Percentiles rank a stretch among this genome's conserved stretches.
phyloP scores from a whole-genome alignment of 2,888 invertebrate genomes.

The Nezara viridula region DNA sequence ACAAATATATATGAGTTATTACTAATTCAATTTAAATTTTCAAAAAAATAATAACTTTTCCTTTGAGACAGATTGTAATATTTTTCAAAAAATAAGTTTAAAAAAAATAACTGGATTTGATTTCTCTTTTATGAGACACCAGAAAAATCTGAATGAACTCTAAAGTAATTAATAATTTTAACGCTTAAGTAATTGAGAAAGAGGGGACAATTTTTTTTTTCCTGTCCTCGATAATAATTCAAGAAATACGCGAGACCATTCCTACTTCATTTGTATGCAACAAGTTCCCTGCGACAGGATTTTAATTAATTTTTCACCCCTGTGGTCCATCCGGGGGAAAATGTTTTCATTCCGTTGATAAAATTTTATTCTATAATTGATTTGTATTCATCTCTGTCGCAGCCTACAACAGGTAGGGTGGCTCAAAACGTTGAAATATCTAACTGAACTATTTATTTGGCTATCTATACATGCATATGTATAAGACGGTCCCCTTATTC shows the following conservation, averaged over 20 bases:
- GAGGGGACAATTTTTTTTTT: background rate
- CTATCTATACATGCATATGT: too few relatives aligned
- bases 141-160: background rate
- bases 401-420: background rate
- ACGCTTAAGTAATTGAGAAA: slow-evolving; percentile 25
- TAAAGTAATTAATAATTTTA: slow-evolving; percentile 3
- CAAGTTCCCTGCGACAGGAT: slow-evolving; percentile 12
- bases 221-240: background rate
- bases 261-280: slow-evolving; percentile 41
- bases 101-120: background rate
- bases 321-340: background rate
- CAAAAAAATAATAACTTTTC: too few relatives aligned
- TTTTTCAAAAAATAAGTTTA: too few relatives aligned
- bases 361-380: background rate
- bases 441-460: background rate
- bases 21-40: too few relatives aligned
- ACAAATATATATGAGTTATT: too few relatives aligned
- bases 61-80: too few relatives aligned
- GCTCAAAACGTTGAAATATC: background rate
- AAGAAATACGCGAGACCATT: slow-evolving; percentile 1
- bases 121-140: background rate
- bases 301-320: background rate
- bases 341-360: slow-evolving; percentile 11
- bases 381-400: background rate
- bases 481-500: too few relatives aligned